These are phyloP conservation scores for Alosa sapidissima DNA, from an alignment of 2,797 vertebrate species.

Conservation along the genomic window DNA sequence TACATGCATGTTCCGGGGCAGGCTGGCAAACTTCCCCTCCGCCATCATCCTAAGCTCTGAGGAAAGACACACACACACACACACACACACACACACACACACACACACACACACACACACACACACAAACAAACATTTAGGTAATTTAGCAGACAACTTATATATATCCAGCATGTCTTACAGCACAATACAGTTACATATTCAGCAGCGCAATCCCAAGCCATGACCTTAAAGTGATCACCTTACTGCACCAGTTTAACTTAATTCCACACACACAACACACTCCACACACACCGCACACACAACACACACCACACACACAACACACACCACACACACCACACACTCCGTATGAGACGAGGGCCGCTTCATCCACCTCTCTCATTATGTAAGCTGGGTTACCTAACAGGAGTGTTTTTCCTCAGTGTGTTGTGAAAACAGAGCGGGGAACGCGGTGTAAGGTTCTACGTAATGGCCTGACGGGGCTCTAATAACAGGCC, in stretches of 20 bases:
- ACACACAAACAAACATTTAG: neutral
- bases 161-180: neutral
- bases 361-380: neutral
- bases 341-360: slow-evolving; percentile 26
- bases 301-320: neutral
- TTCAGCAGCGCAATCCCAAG: neutral
- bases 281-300: neutral
- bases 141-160: neutral
- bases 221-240: neutral
- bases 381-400: neutral
- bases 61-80: slow-evolving; percentile 20
- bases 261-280: neutral
- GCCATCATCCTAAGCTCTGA: slow-evolving; percentile 91
- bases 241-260: neutral
- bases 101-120: slow-evolving; percentile 8
- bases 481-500: neutral
- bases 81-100: slow-evolving; percentile 23
- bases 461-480: neutral
- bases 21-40: slow-evolving; percentile 90
- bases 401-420: slow-evolving; percentile 3
- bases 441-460: slow-evolving; percentile 20
- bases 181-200: neutral
- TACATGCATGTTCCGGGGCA: slow-evolving; percentile 82
- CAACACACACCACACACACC: neutral
- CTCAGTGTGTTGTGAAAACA: slow-evolving; percentile 57